Evolutionary conservation across 2,113 vertebrate genomes (phyloP), one percentile per base, ranked within the genome.

Genomic region (Capreolus pygargus): DNA sequence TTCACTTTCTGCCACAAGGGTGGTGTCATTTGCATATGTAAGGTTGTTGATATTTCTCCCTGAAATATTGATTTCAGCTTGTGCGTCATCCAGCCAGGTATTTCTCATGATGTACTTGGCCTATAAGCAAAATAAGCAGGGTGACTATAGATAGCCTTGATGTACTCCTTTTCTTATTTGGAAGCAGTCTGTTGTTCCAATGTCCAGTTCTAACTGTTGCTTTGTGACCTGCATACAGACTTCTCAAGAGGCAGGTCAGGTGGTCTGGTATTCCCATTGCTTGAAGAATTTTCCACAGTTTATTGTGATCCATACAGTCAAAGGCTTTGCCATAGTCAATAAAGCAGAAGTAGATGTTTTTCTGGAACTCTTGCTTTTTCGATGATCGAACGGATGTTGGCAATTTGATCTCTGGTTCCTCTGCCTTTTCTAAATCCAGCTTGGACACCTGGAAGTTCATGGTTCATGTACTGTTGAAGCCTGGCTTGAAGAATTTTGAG

Each of bases 331-430:
- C 16, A n/a, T 67, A 67, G 7, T 67, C 64, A 67, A 67, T 67
- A n/a, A 67, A 19, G 33, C 33, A n/a, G 33, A 19, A 67, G 0
- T 67, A 67, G 33, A 67, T n/a, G 7, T 67, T 67, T 36, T 19
- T 67, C 33, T 67, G 33, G 33, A 36, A 67, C 33, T n/a, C 8
- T 67, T 67, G 64, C 33, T 67, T 67, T 67, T n/a, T 36, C 8
- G 0, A 67, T 36, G 64, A 67, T n/a, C 33, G 33, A 67, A 16
- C 0, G 1, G 0, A n/a, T 67, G 33, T 5, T 67, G 64, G 7
- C 33, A n/a, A 67, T 67, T 67, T 67, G 8, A n/a, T 10, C 64
- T n/a, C 64, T 67, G 16, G 0, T 19, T n/a, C 64, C 16, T 67
- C 64, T n/a, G 33, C 33, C 33, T n/a, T 67, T 19, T 67, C 64